Evolutionary conservation across 2,113 vertebrate species (phyloP), one percentile per base, ranked within the genome.

Genomic region (Microcebus ravelobensis): DNA sequence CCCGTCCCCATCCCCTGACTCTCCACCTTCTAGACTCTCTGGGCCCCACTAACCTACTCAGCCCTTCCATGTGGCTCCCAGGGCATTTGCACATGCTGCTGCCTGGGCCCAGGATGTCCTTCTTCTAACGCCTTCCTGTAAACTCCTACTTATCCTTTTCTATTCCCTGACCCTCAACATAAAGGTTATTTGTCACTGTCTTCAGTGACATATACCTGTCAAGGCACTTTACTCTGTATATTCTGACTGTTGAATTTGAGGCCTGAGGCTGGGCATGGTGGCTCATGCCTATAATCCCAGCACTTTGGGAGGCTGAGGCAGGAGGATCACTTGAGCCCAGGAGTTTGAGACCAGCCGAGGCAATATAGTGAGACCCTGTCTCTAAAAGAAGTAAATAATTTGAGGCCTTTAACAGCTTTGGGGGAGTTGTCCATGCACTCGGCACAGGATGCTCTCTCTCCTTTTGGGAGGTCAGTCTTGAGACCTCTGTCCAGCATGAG

Each of bases 201-300:
- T 14, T 61, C n/a, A 8, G 6, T 0, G 4, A 55, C 68, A 50
- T 6, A 15, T 31, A 11, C 48, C 27, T 0, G 1, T n/a, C 21
- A 15, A 31, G 25, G n/a, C 17, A 23, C 23, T 15, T 18, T 9
- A 57, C 31, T 76, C 71, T 6, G 15, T 0, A 12, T 1, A 6
- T 12, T 39, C 77, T 31, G 2, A 20, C 1, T 0, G 34, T 50
- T 81, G 65, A 57, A 57, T 57, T 61, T 63, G 59, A 63, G 10
- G 59, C 11, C 59, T 63, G 59, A 29, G 59, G 59, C 59, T 63
- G 59, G 59, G 59, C 11, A 1, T 63, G 59, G 25, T 29, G 59
- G 59, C 59, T 63, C 23, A 29, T 0, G 3, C 25, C 59, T 63
- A 4, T 63, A 63, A 63, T 63, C 25, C 9, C 25, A 63, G 25